Evolutionary conservation across 2,888 invertebrate genomes (phyloP), one percentile per base, ranked within the genome.

Genomic region (Pecten maximus): DNA sequence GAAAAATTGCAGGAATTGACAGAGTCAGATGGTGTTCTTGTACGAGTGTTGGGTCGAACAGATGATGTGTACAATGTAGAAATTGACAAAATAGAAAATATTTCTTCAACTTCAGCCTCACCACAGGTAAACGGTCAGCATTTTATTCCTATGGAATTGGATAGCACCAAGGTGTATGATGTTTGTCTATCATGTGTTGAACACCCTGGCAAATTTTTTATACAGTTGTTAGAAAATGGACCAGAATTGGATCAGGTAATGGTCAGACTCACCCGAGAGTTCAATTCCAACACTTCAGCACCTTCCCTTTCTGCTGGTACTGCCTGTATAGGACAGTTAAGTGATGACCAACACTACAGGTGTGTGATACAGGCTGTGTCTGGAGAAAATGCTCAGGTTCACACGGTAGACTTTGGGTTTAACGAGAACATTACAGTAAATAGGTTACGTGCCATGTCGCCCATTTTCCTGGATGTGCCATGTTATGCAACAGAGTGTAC

Each of bases 331-430:
- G 93, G 93, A 23, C 92, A 93, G 89, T 92, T 94, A 48, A 91
- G 91, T 92, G 94, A 94, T 90, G 92, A 87, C 48, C 91, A 90
- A 10, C 92, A 92, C 91, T 94, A 94, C 50, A 92, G 94, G 87
- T 87, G 91, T 50, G 92, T 93, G 28, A 88, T 94, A 39, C 44
- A 91, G 16, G 60, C 91, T 28, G 88, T 88, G 87, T 87, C 91
- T n/a, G 88, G 50, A 23, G 90, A 91, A 48, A 92, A 89, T 39
- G 89, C 40, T 0, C 16, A 35, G 87, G 39, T 88, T 39, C 92
- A 90, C 40, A 93, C 94, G 40, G 93, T 94, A 40, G 94, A 94
- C 87, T 94, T 94, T 93, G 94, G 94, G 91, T 92, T 93, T 88
- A 88, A 91, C 15, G 94, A 94, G 89, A 91, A 88, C 89, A 91